These are phyloP conservation scores for Auanema sp. DNA, from an alignment of 2,888 invertebrate species.

Conservation along the genomic window DNA sequence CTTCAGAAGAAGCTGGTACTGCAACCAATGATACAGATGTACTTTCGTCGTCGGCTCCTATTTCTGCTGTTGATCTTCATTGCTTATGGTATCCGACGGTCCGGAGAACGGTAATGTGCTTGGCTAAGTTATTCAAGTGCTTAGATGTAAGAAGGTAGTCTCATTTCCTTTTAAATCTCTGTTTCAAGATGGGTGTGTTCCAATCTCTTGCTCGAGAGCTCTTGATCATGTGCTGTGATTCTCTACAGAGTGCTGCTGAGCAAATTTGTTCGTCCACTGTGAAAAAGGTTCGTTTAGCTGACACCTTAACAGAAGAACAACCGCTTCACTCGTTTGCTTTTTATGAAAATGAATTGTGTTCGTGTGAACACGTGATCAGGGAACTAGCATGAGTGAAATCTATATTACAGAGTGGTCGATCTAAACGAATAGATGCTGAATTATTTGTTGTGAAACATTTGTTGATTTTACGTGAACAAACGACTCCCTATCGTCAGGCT, in stretches of 20 bases:
- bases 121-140: slow-evolving; percentile 88
- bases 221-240: slow-evolving; percentile 85
- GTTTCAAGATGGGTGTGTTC: slow-evolving; percentile 80
- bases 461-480: slow-evolving; percentile 92
- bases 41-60: background rate
- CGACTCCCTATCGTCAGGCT: slow-evolving; percentile 75
- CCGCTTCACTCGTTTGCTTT: too few species aligned
- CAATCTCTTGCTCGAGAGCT: slow-evolving; percentile 96
- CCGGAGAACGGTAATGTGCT: slow-evolving; percentile 85
- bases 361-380: background rate
- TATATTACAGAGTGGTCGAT: slow-evolving; percentile 56
- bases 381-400: slow-evolving; percentile 4
- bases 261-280: slow-evolving; percentile 72
- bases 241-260: slow-evolving; percentile 80
- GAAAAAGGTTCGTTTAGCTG: slow-evolving; percentile 9
- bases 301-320: too few species aligned
- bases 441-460: slow-evolving; percentile 97
- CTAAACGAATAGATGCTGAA: slow-evolving; percentile 80
- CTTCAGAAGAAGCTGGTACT: background rate
- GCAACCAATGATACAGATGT: too few species aligned
- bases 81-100: slow-evolving; percentile 99
- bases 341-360: too few species aligned
- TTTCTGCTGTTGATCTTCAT: slow-evolving; percentile 87
- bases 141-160: slow-evolving; percentile 71
- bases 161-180: background rate